Base-by-base conservation (phyloP, 2,888 invertebrate genomes). In the Falcaria lacertinaria region DNA sequence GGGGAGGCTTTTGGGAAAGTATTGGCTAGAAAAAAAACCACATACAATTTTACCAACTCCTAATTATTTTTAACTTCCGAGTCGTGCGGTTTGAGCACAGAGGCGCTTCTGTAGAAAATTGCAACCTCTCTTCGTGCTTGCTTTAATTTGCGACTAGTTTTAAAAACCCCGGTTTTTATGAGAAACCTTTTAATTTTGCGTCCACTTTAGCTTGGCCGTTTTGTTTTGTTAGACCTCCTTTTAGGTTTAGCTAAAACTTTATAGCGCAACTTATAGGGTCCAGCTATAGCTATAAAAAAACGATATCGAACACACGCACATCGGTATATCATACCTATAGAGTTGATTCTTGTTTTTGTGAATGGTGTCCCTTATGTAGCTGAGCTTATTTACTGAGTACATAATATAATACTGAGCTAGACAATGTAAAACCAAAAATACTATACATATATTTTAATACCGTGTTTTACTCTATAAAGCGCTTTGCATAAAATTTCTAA, bases 141-240 rank as follows among this genome's bases (percentile, higher is more conserved):
- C 59, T 74, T 74, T 77, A 76, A 77, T 78, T 74, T 68, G 57
- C 67, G 64, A 64, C 64, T 67, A 62, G 60, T 67, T 68, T 64
- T 53, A 59, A 54, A 60, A 62, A 57, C 58, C 50, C 60, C 62
- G 55, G 64, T 68, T 64, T 70, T 63, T 60, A 57, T 52, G 54
- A 43, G 50, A 40, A 58, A 54, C 50, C 54, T 62, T 55, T 62
- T 58, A 57, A 60, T 60, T 54, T 53, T 47, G 45, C 48, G 25
- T 37, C 22, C 22, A 37, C 37, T 37, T 15, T 37, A 15, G 8
- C 25, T 15, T 37, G 15, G 15, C 15, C 25, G 13, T 37, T 37
- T 37, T 8, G 22, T 25, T 6, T 37, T 8, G 6, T n/a, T 13
- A 11, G 13, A 22, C 34, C 15, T 6, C 6, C 7, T 6, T 33